These are phyloP conservation scores for Sorex fumeus DNA, from an alignment of 2,113 vertebrate genomes.

Conservation along the genomic window DNA sequence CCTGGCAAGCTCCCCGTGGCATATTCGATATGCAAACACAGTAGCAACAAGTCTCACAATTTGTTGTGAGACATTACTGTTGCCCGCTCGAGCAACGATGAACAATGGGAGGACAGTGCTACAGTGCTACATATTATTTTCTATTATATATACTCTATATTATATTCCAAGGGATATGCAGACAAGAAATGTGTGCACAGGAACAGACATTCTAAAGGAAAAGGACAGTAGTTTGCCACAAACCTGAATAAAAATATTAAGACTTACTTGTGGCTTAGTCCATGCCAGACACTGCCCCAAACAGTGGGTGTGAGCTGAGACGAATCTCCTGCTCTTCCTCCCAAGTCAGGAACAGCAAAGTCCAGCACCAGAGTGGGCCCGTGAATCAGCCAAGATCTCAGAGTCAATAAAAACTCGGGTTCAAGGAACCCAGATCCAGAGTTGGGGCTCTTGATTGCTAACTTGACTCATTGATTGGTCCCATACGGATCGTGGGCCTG, in stretches of 20 bases:
- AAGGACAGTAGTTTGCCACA: background rate
- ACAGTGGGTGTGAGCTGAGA: background rate
- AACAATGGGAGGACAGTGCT: too few relatives aligned
- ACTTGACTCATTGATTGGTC: background rate
- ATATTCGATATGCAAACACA: too few relatives aligned
- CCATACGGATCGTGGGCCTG: background rate
- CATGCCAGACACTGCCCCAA: background rate
- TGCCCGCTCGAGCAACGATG: too few relatives aligned
- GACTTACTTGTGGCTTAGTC: background rate
- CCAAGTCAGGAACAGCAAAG: background rate
- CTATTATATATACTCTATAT: background rate
- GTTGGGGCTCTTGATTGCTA: background rate
- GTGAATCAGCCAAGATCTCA: background rate
- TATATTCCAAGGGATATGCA: background rate
- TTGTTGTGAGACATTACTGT: too few relatives aligned
- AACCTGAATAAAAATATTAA: background rate
- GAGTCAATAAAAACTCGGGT: background rate
- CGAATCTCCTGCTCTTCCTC: fast-evolving
- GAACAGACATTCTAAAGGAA: background rate
- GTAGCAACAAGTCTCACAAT: too few relatives aligned
- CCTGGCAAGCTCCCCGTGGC: too few relatives aligned
- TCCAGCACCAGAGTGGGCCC: too few relatives aligned
- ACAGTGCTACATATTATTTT: too few relatives aligned
- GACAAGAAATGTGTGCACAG: background rate
- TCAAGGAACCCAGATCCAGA: background rate